Evolutionary conservation across 37 sponge, comb jelly and placozoan species (phyloP).

Genomic region (Diacarnus erythraeanus): DNA sequence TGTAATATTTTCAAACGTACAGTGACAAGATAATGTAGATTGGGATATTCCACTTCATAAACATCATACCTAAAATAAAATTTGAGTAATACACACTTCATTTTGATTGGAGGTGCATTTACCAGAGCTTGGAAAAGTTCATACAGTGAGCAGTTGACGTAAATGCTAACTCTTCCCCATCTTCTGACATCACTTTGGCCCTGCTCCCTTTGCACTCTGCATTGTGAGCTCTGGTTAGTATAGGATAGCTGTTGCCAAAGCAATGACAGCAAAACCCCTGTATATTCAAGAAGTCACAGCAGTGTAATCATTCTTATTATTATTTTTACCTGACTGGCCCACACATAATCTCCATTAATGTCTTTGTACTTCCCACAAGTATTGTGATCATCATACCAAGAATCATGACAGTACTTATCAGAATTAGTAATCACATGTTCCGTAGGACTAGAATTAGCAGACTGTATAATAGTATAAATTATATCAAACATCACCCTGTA

Average conservation of each 20-base stretch:
- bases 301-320: background rate
- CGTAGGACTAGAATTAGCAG: constrained; percentile 63
- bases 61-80: constrained; percentile 75
- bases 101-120: background rate
- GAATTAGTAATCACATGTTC: constrained; percentile 20
- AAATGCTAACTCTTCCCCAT: background rate
- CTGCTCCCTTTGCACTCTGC: background rate
- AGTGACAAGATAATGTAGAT: constrained; percentile 64
- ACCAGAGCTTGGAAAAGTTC: constrained; percentile 52
- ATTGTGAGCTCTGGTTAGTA: background rate
- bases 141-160: constrained; percentile 62
- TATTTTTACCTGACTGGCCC: constrained; percentile 70
- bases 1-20: constrained; percentile 17
- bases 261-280: constrained; percentile 83
- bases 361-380: constrained; percentile 61
- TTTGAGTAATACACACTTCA: background rate
- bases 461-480: constrained; percentile 21
- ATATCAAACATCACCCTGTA: background rate
- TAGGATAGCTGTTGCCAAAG: too few relatives aligned
- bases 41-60: constrained; percentile 51
- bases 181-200: background rate
- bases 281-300: background rate
- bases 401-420: constrained; percentile 46
- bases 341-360: constrained; percentile 19
- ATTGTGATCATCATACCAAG: constrained; percentile 9